Evolutionary conservation across 1,140 invertebrate genomes (phyloP), one percentile per base, ranked within the genome.

Genomic region (Drosophila melanica): DNA sequence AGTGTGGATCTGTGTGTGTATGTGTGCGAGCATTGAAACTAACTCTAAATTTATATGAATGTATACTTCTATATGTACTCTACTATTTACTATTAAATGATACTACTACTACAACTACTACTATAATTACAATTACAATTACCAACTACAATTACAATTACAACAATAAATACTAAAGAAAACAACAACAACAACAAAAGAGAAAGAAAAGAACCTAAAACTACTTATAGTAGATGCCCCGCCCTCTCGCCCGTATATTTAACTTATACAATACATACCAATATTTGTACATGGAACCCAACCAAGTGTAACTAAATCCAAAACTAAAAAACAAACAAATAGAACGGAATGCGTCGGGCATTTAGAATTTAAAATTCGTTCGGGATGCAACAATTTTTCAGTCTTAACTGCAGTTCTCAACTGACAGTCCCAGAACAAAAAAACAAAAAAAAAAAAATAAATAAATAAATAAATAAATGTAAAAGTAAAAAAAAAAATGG

Each of bases 211-310:
- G 12, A 27, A 63, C 35, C 33, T 50, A 63, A 11, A 12, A 68
- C 41, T 45, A 80, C 68, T 42, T 35, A 66, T 54, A 53, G 53
- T 45, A 41, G 42, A 48, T 53, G 30, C 30, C 50, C 23, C 23
- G 9, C 30, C 27, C 33, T 12, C 18, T 27, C 35, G 23, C 45
- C 39, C 33, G 58, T 66, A 79, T 33, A 65, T 48, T 68, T 82
- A 82, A 79, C 66, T 80, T 54, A 67, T 47, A 67, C 53, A 48
- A 81, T 68, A 82, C 68, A 85, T 84, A 84, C 81, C 81, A 86
- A 86, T 86, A 86, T 86, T 86, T 86, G 82, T 86, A 86, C 78
- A 86, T 87, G 82, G 71, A 68, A 72, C 20, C 37, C 23, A 55
- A 44, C n/a, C n/a, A 72, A 76, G 39, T 64, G 59, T 54, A 69